Base-by-base conservation (phyloP, 2,797 vertebrate genomes). In the Cirrhinus mrigala region DNA sequence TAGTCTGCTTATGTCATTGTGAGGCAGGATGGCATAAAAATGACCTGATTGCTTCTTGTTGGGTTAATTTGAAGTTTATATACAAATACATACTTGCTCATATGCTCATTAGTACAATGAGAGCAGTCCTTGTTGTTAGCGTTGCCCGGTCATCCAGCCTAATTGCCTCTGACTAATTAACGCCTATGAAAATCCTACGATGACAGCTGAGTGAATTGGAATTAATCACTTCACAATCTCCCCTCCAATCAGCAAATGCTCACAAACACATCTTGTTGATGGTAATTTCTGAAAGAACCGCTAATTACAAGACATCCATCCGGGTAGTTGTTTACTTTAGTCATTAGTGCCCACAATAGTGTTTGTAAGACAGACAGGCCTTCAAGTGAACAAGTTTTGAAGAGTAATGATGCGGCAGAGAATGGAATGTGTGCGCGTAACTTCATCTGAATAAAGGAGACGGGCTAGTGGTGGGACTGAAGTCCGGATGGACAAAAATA, bases 221-320 rank as follows among this genome's bases (percentile, higher is more conserved):
- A 85, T 84, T 68, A 88, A 90, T 85, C 81, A 85, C 78, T 83
- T 64, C 40, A 73, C 37, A 81, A 81, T 66, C 74, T 88, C 81
- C 77, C 70, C 50, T 75, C 44, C 46, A 86, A 89, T 85, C 81
- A 85, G 81, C 66, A 84, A 87, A 87, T 80, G 79, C 68, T 85
- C 22, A 27, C 29, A n/a, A 87, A 79, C n/a, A 83, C 73, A 83
- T 81, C 33, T n/a, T 69, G 46, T 82, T 64, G 52, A 77, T 83
- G 70, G 62, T 71, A 81, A 82, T 75, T 46, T 52, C 29, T 40
- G 79, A 89, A 83, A 74, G 37, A 75, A 82, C 18, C 78, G 2
- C 29, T 89, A 81, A 89, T 87, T 76, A 83, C 73, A 76, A 84
- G 82, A 85, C 44, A 71, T 64, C 62, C 15, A 64, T 16, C 33